Evolutionary conservation across 92 coral and sea anemone genomes (phyloP).

Genomic region (Pocillopora grandis): DNA sequence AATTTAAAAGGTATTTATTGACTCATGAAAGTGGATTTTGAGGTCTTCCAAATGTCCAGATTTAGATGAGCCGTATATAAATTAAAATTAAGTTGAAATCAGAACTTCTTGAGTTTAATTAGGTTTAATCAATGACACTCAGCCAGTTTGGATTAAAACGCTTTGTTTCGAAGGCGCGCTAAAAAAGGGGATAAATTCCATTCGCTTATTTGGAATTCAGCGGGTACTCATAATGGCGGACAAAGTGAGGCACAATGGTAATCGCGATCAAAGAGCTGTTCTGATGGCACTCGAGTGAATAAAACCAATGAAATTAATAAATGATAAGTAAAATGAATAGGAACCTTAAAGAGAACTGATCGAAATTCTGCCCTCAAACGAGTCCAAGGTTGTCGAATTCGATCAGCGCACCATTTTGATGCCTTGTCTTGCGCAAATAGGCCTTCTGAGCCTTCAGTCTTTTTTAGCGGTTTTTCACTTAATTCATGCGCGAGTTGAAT

Average conservation of each 20-base stretch:
- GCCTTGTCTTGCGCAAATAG: not conserved
- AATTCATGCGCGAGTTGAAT: not conserved
- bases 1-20: no score
- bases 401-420: constrained; percentile 12
- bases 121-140: no score
- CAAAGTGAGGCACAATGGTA: not conserved
- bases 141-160: no score
- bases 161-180: not conserved
- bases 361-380: not conserved
- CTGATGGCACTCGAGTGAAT: not conserved
- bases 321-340: not conserved
- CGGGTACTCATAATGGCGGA: not conserved
- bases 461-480: constrained; percentile 5
- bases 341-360: not conserved
- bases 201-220: constrained; percentile 4
- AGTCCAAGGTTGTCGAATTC: not conserved
- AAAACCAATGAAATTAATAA: not conserved
- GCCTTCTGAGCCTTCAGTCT: not conserved
- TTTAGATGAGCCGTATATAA: no score
- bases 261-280: not conserved
- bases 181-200: constrained; percentile 22
- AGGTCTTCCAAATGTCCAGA: no score
- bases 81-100: no score
- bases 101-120: no score
- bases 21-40: no score